Evolutionary conservation across 2,888 invertebrate species (phyloP).

Genomic region (Dyspetes luteomarginatus): DNA sequence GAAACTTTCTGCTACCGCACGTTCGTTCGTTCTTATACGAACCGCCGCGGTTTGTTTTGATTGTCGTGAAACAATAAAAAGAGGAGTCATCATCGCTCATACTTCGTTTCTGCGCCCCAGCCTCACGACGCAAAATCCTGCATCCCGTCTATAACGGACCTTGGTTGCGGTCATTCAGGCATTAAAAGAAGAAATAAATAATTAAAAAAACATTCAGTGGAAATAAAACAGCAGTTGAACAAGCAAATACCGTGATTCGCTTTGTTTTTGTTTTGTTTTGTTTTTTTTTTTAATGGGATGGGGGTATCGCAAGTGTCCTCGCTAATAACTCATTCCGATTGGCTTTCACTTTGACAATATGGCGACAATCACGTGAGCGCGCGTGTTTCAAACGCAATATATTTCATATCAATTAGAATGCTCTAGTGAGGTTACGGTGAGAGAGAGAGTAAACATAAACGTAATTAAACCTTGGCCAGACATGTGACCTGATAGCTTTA

Average conservation of each 20-base stretch:
- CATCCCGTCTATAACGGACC: constrained; percentile 12
- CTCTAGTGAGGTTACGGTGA: no score
- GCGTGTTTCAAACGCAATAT: no score
- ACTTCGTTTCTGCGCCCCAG: not conserved
- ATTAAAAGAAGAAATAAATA: not conserved
- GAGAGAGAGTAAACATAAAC: no score
- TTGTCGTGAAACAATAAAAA: constrained; percentile 8
- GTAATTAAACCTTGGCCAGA: no score
- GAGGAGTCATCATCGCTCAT: constrained; percentile 18
- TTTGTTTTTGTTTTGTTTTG: no score
- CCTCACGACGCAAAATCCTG: constrained; percentile 6
- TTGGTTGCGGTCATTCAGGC: constrained; percentile 23
- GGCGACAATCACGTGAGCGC: no score
- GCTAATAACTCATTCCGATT: no score
- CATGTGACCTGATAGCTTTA: no score
- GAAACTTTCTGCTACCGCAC: not conserved
- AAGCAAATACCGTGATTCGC: not conserved
- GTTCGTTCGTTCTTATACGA: constrained; percentile 20
- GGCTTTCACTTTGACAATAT: no score
- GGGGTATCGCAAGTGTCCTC: no score
- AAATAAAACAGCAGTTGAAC: not conserved
- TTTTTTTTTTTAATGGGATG: no score
- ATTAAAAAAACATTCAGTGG: not conserved
- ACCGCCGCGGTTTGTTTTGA: constrained; percentile 7
- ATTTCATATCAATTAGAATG: no score